Percentiles rank a stretch among this genome's conserved stretches.
These are phyloP conservation scores for Ammospiza caudacuta DNA, from an alignment of 2,113 vertebrate genomes.

Conservation along the genomic window DNA sequence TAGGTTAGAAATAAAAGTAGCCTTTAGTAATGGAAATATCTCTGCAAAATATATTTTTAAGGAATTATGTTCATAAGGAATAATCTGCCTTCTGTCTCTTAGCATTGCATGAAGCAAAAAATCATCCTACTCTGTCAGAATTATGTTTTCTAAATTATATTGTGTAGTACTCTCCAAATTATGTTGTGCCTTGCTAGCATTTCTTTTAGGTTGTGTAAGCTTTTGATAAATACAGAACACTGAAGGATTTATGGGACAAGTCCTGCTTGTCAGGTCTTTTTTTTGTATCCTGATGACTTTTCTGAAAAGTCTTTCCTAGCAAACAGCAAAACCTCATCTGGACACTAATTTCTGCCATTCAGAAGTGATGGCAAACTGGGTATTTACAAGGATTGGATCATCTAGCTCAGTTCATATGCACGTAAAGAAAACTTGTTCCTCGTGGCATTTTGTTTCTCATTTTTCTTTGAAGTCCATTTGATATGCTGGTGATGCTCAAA, in stretches of 20 bases:
- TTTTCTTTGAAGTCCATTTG: neutral
- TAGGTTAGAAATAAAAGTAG: neutral
- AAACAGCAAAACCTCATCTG: neutral
- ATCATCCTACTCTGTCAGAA: neutral
- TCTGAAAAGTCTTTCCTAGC: neutral
- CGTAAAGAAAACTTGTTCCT: neutral
- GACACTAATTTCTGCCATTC: neutral
- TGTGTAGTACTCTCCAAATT: neutral
- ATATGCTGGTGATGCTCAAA: neutral
- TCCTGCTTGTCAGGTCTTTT: neutral
- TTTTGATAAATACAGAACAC: neutral
- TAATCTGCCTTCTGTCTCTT: neutral
- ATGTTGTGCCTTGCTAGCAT: neutral
- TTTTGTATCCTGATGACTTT: neutral
- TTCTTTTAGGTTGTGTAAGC: neutral
- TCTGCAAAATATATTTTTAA: neutral
- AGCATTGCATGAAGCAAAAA: neutral
- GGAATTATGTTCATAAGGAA: neutral
- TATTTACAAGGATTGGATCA: neutral
- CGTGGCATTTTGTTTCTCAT: fast-evolving
- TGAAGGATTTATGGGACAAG: neutral
- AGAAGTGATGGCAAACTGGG: neutral
- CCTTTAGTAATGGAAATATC: neutral
- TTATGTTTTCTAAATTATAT: neutral
- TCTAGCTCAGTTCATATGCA: fast-evolving